Conservation (phyloP, 2,888 invertebrate species). For the Drosophila vallismaia region DNA sequence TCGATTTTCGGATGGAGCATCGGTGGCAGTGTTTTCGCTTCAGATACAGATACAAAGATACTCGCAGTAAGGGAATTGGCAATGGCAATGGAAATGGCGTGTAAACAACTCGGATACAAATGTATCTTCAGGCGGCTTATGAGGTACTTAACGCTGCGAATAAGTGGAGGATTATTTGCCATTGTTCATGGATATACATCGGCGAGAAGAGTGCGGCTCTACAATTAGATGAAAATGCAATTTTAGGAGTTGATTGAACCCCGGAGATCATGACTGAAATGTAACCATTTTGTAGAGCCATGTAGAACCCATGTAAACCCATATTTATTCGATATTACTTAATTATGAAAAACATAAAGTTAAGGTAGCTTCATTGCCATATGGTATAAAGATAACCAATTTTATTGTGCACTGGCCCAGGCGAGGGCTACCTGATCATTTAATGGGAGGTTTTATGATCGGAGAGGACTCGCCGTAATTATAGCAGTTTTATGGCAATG, state of each 20-base stretch:
- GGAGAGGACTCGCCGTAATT: conserved; percentile 49
- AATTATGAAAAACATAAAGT: not conserved
- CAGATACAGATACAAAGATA: not conserved
- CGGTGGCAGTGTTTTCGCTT: too few relatives aligned
- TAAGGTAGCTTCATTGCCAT: not conserved
- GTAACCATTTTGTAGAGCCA: not conserved
- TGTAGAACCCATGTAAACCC: too few relatives aligned
- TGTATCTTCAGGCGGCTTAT: conserved; percentile 4
- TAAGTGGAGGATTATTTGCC: conserved; percentile 21
- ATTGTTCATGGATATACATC: conserved; percentile 22
- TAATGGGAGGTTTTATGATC: conserved; percentile 49
- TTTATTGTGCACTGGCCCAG: conserved; percentile 17
- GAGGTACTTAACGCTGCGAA: conserved; percentile 21
- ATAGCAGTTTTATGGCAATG: conserved; percentile 38
- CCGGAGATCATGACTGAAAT: not conserved
- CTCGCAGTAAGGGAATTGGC: not conserved
- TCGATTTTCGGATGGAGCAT: not conserved
- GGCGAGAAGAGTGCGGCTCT: not conserved
- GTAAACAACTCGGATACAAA: conserved; percentile 14
- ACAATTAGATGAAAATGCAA: not conserved
- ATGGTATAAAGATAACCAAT: conserved; percentile 18
- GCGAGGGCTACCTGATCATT: conserved; percentile 41
- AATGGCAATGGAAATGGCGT: not conserved
- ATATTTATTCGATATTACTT: not conserved
- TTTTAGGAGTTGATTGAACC: not conserved